Percentiles rank a stretch among this genome's conserved stretches.
These are phyloP conservation scores for Halcyon smyrnensis DNA, from an alignment of 2,797 vertebrate genomes.

Conservation along the genomic window DNA sequence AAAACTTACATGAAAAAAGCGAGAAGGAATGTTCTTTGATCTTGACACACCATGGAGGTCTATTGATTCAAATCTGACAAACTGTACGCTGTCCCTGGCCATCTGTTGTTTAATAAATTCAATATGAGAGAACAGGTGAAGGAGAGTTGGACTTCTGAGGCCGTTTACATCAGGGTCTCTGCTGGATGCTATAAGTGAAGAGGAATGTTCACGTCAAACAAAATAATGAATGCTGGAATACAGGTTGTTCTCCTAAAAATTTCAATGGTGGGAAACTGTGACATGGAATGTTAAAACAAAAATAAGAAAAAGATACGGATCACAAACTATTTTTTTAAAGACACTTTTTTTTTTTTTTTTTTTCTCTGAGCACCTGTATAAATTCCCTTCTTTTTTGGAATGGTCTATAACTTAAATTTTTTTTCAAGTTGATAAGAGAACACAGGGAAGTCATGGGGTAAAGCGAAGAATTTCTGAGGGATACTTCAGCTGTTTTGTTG, in stretches of 20 bases:
- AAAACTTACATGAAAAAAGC: constrained; percentile 90
- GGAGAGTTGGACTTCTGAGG: constrained; percentile 72
- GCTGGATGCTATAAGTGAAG: constrained; percentile 76
- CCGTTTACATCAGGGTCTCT: constrained; percentile 66
- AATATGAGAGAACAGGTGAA: constrained; percentile 81
- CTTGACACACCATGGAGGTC: constrained; percentile 94
- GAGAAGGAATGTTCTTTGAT: constrained; percentile 91
- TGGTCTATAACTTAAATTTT: background rate
- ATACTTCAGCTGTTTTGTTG: background rate
- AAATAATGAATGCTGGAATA: background rate
- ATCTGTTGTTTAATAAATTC: constrained; percentile 93
- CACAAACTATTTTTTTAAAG: background rate
- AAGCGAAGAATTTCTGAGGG: background rate
- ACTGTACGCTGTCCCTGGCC: constrained; percentile 86
- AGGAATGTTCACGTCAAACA: constrained; percentile 9
- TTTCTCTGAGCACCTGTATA: background rate
- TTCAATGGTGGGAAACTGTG: background rate
- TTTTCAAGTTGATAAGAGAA: background rate
- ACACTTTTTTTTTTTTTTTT: rapidly evolving
- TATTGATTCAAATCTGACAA: constrained; percentile 92
- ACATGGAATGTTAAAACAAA: background rate
- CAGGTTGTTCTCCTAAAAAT: background rate
- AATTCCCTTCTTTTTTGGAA: background rate
- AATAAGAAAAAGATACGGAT: background rate
- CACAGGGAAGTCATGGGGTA: background rate